A percentile compares a stretch with the other conserved stretches of the same genome.
These are phyloP conservation scores for Peromyscus eremicus DNA, from an alignment of 2,797 vertebrate genomes.

Conservation along the genomic window DNA sequence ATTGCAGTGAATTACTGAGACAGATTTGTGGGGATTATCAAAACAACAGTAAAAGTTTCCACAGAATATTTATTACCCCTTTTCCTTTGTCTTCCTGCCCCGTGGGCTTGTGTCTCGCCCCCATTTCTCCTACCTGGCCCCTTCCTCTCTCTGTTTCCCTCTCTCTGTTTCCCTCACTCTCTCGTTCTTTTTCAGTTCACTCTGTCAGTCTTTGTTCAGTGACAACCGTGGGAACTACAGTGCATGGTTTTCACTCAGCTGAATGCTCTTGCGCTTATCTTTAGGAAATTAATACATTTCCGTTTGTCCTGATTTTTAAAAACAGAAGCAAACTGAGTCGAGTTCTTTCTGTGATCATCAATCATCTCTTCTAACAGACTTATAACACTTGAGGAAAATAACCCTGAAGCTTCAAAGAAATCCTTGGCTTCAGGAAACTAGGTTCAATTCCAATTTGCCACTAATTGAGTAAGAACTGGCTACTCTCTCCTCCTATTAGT, in stretches of 20 bases:
- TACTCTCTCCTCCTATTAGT: neutral
- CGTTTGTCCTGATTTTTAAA: slow-evolving; percentile 21
- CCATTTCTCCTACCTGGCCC: too few relatives aligned
- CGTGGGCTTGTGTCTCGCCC: neutral
- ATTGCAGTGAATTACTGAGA: neutral
- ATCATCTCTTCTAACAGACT: neutral
- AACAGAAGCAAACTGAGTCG: neutral
- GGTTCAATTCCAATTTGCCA: neutral
- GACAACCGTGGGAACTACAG: neutral
- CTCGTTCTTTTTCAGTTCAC: neutral
- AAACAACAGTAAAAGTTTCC: neutral
- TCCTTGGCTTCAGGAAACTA: neutral
- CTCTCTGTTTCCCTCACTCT: neutral
- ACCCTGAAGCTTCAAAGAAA: slow-evolving; percentile 11
- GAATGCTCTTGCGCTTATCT: neutral
- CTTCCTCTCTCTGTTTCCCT: neutral
- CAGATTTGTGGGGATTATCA: neutral
- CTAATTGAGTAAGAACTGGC: neutral
- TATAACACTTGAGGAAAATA: neutral
- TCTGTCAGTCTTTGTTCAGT: neutral
- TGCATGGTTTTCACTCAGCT: neutral
- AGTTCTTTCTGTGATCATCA: neutral
- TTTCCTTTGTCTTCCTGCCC: rapidly evolving
- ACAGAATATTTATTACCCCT: rapidly evolving
- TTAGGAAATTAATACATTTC: neutral